Conservation (phyloP, 23 tunicate species). For the Halocynthia roretzi region DNA sequence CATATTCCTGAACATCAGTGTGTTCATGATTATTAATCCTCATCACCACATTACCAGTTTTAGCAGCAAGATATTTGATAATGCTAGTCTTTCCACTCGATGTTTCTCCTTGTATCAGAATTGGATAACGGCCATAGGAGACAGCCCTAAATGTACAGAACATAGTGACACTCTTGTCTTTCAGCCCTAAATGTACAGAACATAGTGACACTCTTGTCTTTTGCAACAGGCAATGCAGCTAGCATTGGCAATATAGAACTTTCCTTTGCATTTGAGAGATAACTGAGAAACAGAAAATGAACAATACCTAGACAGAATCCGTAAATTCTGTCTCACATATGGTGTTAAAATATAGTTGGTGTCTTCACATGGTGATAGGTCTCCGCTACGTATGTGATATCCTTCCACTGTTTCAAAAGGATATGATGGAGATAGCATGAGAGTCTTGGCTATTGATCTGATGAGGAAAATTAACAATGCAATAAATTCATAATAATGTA, state of each 20-base stretch:
- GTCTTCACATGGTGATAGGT: conserved; percentile 18
- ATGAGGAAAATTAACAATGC: neutral
- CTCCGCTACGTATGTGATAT: conserved; percentile 38
- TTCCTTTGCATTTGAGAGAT: too few relatives aligned
- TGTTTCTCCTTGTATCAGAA: conserved; percentile 93
- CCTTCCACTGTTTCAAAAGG: conserved; percentile 14
- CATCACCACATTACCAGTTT: conserved; percentile 75
- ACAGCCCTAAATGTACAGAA: conserved; percentile 51
- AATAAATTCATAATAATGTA: too few relatives aligned
- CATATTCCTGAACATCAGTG: conserved; percentile 95
- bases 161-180: neutral
- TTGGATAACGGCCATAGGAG: conserved; percentile 81
- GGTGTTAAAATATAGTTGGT: conserved; percentile 69
- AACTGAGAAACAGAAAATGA: neutral
- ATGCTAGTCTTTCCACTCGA: conserved; percentile 96
- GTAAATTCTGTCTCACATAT: conserved; percentile 49
- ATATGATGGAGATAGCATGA: neutral
- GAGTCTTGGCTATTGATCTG: neutral
- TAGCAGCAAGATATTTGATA: conserved; percentile 55
- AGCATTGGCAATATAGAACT: too few relatives aligned
- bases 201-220: neutral
- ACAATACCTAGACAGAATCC: conserved; percentile 44
- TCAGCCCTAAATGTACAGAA: conserved; percentile 44
- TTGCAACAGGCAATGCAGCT: too few relatives aligned
- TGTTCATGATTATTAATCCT: conserved; percentile 97